Evolutionary conservation across 2,888 invertebrate species (phyloP).

Genomic region (Mechanitis mazaeus): DNA sequence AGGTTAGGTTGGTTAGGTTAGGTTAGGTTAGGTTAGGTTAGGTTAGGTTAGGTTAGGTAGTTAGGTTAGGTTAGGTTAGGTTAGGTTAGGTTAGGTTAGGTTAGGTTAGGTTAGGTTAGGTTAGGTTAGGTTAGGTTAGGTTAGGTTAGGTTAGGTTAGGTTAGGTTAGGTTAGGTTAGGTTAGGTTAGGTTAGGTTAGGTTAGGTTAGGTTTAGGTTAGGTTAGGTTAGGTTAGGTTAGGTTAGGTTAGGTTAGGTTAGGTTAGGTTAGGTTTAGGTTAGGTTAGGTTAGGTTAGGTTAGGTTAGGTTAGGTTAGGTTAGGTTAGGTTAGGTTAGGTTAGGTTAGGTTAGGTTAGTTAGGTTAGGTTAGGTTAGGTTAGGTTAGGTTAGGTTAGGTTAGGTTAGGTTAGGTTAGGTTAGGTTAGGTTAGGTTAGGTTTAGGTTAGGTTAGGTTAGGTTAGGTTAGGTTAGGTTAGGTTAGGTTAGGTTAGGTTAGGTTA

Average conservation of each 20-base stretch:
- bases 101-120: conserved; percentile 19
- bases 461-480: conserved; percentile 29
- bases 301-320: conserved; percentile 23
- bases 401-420: conserved; percentile 30
- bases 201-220: conserved; percentile 33
- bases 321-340: conserved; percentile 32
- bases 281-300: conserved; percentile 36
- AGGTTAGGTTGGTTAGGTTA: conserved; percentile 31
- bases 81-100: conserved; percentile 21
- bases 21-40: conserved; percentile 24
- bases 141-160: conserved; percentile 36
- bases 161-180: conserved; percentile 36
- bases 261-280: conserved; percentile 15
- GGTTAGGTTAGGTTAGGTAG: conserved; percentile 21
- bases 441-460: conserved; percentile 9
- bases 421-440: conserved; percentile 31
- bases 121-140: conserved; percentile 28
- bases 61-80: conserved; percentile 20
- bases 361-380: conserved; percentile 23
- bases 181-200: conserved; percentile 35
- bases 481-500: conserved; percentile 36
- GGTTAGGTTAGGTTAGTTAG: conserved; percentile 34
- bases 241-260: conserved; percentile 19
- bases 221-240: conserved; percentile 19
- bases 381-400: conserved; percentile 15